Conservation (phyloP, 1,140 invertebrate species). For the Drosophila punjabiensis region DNA sequence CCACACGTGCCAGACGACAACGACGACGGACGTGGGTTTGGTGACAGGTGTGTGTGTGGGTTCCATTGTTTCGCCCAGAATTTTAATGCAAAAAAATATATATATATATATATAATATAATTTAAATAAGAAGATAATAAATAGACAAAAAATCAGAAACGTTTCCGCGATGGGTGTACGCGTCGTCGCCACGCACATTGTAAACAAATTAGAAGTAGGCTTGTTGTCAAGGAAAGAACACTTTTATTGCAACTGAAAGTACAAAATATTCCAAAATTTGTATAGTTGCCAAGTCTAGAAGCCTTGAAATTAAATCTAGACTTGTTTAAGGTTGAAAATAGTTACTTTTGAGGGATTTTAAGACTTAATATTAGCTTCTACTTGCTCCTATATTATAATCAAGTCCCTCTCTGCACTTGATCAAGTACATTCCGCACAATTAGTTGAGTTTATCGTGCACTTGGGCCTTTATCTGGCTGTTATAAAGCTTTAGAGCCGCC, state of each 20-base stretch:
- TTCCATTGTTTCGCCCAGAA: constrained; percentile 29
- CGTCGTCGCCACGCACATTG: background rate
- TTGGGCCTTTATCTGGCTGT: background rate
- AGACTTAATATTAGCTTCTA: background rate
- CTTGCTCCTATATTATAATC: background rate
- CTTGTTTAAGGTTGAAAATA: background rate
- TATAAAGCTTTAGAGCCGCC: background rate
- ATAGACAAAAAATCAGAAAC: constrained; percentile 10
- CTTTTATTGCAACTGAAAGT: constrained; percentile 13
- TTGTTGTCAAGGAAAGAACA: constrained; percentile 19
- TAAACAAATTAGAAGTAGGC: constrained; percentile 15
- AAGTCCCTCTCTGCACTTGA: background rate
- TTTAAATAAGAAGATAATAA: constrained; percentile 21
- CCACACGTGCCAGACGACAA: constrained; percentile 56
- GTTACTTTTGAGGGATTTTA: no score
- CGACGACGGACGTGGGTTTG: background rate
- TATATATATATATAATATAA: constrained; percentile 14
- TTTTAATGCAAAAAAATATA: constrained; percentile 50
- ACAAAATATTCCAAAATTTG: background rate
- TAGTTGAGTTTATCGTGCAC: background rate
- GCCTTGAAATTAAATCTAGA: background rate
- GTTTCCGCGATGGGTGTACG: constrained; percentile 42
- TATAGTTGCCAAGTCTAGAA: background rate
- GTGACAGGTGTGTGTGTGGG: constrained; percentile 17
- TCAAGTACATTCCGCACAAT: background rate